Conservation (phyloP, 2,797 vertebrate genomes). For the Uromys caudimaculatus region DNA sequence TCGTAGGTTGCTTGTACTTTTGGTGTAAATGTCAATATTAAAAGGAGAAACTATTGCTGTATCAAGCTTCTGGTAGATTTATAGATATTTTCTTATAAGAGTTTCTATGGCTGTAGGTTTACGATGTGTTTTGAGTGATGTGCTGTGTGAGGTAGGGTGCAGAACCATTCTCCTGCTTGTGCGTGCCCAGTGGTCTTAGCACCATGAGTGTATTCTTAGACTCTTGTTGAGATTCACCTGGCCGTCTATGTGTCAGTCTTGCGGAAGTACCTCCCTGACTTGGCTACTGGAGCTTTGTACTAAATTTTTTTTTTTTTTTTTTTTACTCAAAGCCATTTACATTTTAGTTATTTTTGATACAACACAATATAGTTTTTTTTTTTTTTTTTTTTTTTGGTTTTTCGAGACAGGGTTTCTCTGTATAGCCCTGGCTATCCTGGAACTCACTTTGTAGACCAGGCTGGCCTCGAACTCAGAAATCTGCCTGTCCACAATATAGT, state of each 20-base stretch:
- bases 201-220: not conserved
- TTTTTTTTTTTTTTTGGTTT: too few species aligned
- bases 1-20: conserved; percentile 36
- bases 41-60: not conserved
- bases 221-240: not conserved
- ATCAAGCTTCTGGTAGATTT: not conserved
- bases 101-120: not conserved
- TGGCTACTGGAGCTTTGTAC: not conserved
- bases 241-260: not conserved
- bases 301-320: conserved; percentile 27
- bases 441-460: too few species aligned
- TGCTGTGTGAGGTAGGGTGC: not conserved
- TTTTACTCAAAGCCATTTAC: not conserved
- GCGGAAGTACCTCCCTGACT: not conserved
- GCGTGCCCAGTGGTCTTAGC: not conserved
- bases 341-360: conserved; percentile 26
- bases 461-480: too few species aligned
- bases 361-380: not conserved
- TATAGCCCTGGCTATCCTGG: too few species aligned
- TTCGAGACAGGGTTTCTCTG: too few species aligned
- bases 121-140: not conserved
- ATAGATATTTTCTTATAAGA: not conserved
- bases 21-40: not conserved
- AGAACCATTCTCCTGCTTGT: not conserved
- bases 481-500: too few species aligned